These are phyloP conservation scores for Thymelicus sylvestris DNA, from an alignment of 2,888 invertebrate species.

Conservation along the genomic window DNA sequence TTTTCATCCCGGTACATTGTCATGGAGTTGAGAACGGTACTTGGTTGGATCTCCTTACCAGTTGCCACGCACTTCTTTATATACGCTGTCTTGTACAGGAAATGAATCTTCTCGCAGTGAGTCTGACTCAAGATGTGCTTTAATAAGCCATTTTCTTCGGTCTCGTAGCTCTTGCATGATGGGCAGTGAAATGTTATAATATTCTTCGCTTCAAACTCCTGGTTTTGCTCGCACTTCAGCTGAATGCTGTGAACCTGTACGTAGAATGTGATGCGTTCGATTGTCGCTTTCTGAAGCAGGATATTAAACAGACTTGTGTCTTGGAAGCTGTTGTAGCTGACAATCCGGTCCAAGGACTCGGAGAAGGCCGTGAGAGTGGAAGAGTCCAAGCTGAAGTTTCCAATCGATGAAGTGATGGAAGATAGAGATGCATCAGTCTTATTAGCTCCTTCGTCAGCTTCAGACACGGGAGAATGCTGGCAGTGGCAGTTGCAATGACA, in stretches of 20 bases:
- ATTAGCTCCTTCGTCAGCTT: slow-evolving; percentile 61
- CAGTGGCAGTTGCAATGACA: slow-evolving; percentile 64
- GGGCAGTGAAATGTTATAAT: slow-evolving; percentile 67
- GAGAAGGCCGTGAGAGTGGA: slow-evolving; percentile 74
- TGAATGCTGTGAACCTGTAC: slow-evolving; percentile 77
- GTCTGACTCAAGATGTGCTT: slow-evolving; percentile 67
- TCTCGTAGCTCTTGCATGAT: slow-evolving; percentile 59
- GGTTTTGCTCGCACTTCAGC: slow-evolving; percentile 57
- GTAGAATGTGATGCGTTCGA: slow-evolving; percentile 76
- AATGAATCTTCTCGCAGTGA: slow-evolving; percentile 77
- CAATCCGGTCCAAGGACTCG: slow-evolving; percentile 69
- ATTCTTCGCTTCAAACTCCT: slow-evolving; percentile 57
- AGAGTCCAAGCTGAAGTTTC: slow-evolving; percentile 71
- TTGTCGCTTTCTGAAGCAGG: slow-evolving; percentile 68
- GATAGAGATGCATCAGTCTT: slow-evolving; percentile 58
- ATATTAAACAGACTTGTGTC: slow-evolving; percentile 64
- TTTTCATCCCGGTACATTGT: slow-evolving; percentile 77
- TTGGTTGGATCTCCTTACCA: slow-evolving; percentile 75
- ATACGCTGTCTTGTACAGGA: slow-evolving; percentile 76
- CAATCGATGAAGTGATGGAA: slow-evolving; percentile 73
- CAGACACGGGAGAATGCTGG: slow-evolving; percentile 47
- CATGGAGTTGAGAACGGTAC: slow-evolving; percentile 76
- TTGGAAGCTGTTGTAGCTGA: slow-evolving; percentile 75
- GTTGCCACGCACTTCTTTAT: slow-evolving; percentile 72
- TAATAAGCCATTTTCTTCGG: slow-evolving; percentile 65